Evolutionary conservation across 2,888 invertebrate species (phyloP).

Genomic region (Antitype chi): DNA sequence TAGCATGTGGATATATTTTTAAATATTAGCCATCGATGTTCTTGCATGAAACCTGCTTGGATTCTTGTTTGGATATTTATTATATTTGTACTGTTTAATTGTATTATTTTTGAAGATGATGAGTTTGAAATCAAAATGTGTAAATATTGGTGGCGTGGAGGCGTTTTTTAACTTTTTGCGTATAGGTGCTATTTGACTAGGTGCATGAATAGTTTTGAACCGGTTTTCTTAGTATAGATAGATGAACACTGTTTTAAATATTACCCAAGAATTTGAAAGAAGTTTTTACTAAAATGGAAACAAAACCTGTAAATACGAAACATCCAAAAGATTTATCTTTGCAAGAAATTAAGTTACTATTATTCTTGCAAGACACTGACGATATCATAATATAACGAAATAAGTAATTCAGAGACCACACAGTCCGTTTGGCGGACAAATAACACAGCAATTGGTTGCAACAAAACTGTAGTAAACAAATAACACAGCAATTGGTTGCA

Average conservation of each 20-base stretch:
- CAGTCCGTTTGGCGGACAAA: neutral
- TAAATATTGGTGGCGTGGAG: conserved; percentile 30
- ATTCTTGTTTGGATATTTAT: conserved; percentile 42
- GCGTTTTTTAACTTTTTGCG: neutral
- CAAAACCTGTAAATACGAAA: conserved; percentile 3
- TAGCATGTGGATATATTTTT: conserved; percentile 55
- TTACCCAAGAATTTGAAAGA: neutral
- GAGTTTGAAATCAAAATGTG: conserved; percentile 12
- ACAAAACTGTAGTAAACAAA: neutral
- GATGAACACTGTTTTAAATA: conserved; percentile 19
- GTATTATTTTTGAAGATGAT: neutral
- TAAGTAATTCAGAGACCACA: too few relatives aligned
- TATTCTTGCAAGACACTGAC: conserved; percentile 52
- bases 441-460: neutral
- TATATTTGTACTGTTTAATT: conserved; percentile 6
- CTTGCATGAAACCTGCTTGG: conserved; percentile 58
- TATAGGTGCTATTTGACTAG: conserved; percentile 5
- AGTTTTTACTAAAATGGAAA: neutral
- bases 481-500: neutral
- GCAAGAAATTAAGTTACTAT: conserved; percentile 6
- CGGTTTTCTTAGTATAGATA: conserved; percentile 7
- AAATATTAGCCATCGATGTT: conserved; percentile 22
- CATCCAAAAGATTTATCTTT: neutral
- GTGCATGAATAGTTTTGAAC: conserved; percentile 24
- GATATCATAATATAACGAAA: neutral